Evolutionary conservation across 2,888 invertebrate species (phyloP).

Genomic region (Hypercompe scribonia): DNA sequence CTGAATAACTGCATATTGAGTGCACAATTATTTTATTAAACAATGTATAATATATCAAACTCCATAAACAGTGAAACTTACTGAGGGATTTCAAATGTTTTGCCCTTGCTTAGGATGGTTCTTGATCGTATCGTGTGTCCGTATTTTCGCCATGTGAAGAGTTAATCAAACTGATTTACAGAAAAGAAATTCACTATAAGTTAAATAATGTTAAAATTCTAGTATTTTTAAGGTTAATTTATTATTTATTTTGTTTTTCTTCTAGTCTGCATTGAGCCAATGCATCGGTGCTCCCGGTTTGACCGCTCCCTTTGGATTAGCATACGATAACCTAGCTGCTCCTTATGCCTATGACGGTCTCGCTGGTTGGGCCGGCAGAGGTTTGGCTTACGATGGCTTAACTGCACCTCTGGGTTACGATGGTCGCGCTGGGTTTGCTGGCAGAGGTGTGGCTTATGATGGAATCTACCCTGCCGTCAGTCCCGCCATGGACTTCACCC

Average conservation of each 20-base stretch:
- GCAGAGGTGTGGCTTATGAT: slow-evolving; percentile 1
- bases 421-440: not conserved
- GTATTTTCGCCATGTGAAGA: too few species aligned
- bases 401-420: slow-evolving; percentile 13
- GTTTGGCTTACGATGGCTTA: slow-evolving; percentile 29
- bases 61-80: too few species aligned
- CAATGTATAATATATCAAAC: too few species aligned
- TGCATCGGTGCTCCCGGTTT: slow-evolving; percentile 23
- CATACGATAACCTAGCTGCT: not conserved
- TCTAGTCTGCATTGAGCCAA: slow-evolving; percentile 13
- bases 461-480: slow-evolving; percentile 44
- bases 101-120: too few species aligned
- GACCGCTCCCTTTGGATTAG: not conserved
- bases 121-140: too few species aligned
- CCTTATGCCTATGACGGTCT: not conserved
- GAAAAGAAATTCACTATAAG: too few species aligned
- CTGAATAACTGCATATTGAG: too few species aligned
- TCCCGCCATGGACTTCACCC: slow-evolving; percentile 31
- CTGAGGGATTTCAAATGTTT: too few species aligned
- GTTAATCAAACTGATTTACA: too few species aligned
- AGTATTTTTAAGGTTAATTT: too few species aligned
- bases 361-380: not conserved
- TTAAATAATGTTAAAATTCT: too few species aligned
- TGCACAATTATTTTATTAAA: too few species aligned
- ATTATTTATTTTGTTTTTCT: not conserved